phyloP scores from a whole-genome alignment of 2,797 vertebrate species.

The Numenius phaeopus region DNA sequence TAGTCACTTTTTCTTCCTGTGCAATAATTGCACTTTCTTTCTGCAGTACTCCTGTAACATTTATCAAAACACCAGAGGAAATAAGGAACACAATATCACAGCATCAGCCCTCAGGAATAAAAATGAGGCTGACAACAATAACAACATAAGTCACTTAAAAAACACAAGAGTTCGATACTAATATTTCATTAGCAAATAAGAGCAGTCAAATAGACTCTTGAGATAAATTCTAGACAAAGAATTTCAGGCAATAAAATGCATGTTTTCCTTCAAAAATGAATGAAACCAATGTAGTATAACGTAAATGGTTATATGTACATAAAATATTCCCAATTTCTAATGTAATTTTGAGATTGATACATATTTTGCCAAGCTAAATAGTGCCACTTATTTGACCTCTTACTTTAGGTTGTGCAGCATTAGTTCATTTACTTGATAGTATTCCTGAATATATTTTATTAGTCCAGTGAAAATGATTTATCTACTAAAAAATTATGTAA shows the following conservation, averaged over 20 bases:
- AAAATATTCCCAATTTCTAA: background rate
- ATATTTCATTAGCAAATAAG: constrained; percentile 19
- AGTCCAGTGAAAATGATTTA: background rate
- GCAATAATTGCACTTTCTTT: background rate
- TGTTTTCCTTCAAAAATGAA: background rate
- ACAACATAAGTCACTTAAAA: background rate
- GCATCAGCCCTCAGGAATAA: background rate
- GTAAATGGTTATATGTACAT: background rate
- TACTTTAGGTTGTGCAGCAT: background rate
- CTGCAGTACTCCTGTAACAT: background rate
- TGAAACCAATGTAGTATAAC: background rate
- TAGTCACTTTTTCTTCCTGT: background rate
- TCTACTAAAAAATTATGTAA: background rate
- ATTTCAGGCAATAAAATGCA: background rate
- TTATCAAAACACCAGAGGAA: background rate
- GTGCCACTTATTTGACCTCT: background rate
- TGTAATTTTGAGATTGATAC: background rate
- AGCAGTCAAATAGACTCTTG: background rate
- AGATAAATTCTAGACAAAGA: background rate
- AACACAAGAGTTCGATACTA: background rate
- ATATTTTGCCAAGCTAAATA: background rate
- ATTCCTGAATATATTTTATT: background rate
- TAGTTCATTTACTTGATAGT: background rate
- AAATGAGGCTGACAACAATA: background rate
- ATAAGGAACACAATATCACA: background rate